Percentiles rank a stretch among this genome's conserved stretches.
Evolutionary conservation across 53 echinoderm and acorn worm genomes (phyloP).

Genomic region (Stichopus horrens): DNA sequence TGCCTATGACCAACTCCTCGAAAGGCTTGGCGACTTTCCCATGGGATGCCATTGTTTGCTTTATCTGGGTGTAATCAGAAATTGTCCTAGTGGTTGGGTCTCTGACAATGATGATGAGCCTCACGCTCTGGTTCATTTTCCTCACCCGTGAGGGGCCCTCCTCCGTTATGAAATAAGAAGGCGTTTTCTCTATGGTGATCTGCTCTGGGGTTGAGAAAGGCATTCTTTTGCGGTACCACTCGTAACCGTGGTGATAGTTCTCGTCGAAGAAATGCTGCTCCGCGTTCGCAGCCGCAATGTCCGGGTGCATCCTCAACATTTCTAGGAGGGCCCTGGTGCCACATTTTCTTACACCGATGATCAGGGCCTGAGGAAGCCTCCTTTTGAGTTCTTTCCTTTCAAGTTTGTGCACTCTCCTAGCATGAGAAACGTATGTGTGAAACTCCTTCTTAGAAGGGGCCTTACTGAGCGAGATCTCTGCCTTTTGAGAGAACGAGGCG

Average conservation of each 20-base stretch:
- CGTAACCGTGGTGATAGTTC: constrained; percentile 67
- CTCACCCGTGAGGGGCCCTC: constrained; percentile 68
- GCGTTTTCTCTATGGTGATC: constrained; percentile 90
- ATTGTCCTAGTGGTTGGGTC: constrained; percentile 80
- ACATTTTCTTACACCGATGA: constrained; percentile 91
- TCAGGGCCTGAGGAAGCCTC: constrained; percentile 79
- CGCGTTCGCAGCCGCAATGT: constrained; percentile 71
- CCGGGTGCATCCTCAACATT: constrained; percentile 83
- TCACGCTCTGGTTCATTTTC: constrained; percentile 67
- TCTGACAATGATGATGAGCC: constrained; percentile 78
- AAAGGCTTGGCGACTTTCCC: constrained; percentile 29
- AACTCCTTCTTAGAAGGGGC: constrained; percentile 6
- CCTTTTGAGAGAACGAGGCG: neutral
- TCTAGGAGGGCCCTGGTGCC: constrained; percentile 92
- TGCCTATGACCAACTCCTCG: constrained; percentile 63
- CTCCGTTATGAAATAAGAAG: constrained; percentile 77
- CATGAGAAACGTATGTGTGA: constrained; percentile 27
- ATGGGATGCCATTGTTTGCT: constrained; percentile 44
- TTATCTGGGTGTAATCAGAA: constrained; percentile 87
- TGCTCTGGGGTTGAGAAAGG: constrained; percentile 77
- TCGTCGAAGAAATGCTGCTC: constrained; percentile 95
- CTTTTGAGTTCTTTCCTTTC: constrained; percentile 47
- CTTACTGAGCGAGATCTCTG: constrained; percentile 27
- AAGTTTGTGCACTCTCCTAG: constrained; percentile 35
- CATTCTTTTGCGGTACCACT: constrained; percentile 88